Base-by-base conservation (phyloP, 1,140 invertebrate species). In the Geopemphigus sp. region DNA sequence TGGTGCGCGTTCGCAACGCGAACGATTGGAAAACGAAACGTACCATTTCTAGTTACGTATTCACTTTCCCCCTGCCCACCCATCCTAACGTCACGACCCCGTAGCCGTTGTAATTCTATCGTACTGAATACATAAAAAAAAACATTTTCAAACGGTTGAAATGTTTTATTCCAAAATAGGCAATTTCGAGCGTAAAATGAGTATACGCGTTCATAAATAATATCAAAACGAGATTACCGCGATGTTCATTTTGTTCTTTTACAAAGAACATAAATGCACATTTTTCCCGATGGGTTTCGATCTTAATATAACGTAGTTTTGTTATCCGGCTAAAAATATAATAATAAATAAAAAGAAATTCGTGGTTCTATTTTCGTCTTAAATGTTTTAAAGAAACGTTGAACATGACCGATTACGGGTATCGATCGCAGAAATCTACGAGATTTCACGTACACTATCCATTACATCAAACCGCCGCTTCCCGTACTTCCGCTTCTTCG, bases 111-210 rank as follows among this genome's bases (percentile, higher is more conserved):
- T 45, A 47, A 68, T 68, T 68, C 24, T 47, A 22, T 47, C 22
- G 24, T 68, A 68, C 50, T 68, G n/a, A 68, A 68, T 47, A 47
- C 24, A 4, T n/a, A n/a, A n/a, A n/a, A 68, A 68, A 39, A 3
- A 47, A 47, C 39, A n/a, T 47, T 47, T 39, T 39, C 19, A 68
- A 22, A 68, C 39, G 26, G 66, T 8, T 15, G 50, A 47, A 68
- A 68, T 50, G 50, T 68, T 68, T n/a, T 50, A 50, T 68, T 68
- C 26, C 24, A 17, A 47, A 68, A 68, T 50, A 50, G 15, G 66
- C 45, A 68, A 50, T 68, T 47, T 68, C 63, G 39, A 66, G 24
- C 22, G 45, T 22, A 68, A 47, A 68, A 50, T n/a, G 17, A 12
- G 14, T 22, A 45, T 47, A 68, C 12, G 15, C 45, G 15, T 47